Percentiles rank a stretch among this genome's conserved stretches.
Conservation (phyloP, 1,140 invertebrate species). For the Eurosta solidaginis region DNA sequence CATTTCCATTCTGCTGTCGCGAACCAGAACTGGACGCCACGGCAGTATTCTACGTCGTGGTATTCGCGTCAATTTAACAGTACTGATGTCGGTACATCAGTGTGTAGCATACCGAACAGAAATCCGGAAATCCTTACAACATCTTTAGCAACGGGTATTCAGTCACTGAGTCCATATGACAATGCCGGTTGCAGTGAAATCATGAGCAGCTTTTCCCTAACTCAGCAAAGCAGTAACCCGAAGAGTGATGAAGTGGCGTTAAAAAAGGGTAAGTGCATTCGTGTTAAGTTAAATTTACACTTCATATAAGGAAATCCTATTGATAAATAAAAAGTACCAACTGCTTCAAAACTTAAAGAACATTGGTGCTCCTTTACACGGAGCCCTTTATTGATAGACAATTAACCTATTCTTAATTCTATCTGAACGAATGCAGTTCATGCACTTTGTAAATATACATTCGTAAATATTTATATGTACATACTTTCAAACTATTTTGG, state of each 20-base stretch:
- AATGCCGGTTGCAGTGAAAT: constrained; percentile 32
- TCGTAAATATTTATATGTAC: too few relatives aligned
- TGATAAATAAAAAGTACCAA: too few relatives aligned
- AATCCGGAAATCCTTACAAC: background rate
- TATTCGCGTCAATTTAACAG: constrained; percentile 45
- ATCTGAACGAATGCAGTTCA: too few relatives aligned
- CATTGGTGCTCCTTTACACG: too few relatives aligned
- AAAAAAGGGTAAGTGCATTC: constrained; percentile 48
- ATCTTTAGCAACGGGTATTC: background rate
- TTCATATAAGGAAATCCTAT: too few relatives aligned
- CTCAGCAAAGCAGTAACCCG: constrained; percentile 30
- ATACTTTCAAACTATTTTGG: too few relatives aligned
- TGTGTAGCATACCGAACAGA: background rate
- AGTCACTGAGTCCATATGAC: constrained; percentile 41
- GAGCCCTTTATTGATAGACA: too few relatives aligned
- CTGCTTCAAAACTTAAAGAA: too few relatives aligned
- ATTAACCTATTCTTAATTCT: too few relatives aligned
- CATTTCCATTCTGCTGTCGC: constrained; percentile 35
- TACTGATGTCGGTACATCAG: background rate
- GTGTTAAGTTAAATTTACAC: background rate
- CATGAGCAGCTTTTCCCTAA: background rate
- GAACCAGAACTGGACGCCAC: constrained; percentile 41
- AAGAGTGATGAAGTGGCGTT: constrained; percentile 44
- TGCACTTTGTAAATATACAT: too few relatives aligned
- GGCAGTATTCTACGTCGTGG: constrained; percentile 51